Base-by-base conservation (phyloP, 2,888 invertebrate species). In the Andrena flavipes region DNA sequence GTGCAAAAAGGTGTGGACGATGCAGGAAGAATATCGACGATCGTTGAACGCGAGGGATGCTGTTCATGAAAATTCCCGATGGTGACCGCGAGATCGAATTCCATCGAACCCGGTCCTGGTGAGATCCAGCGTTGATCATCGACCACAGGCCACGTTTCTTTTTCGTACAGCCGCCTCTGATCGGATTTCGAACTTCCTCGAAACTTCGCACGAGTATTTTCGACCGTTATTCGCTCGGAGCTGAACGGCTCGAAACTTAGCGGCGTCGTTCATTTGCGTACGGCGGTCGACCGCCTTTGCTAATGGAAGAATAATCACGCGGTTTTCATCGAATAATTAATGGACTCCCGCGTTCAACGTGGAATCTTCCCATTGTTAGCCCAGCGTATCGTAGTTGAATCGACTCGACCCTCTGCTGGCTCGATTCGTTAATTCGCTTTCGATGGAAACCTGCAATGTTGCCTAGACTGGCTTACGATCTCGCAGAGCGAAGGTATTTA, bases 21-120 rank as follows among this genome's bases (percentile, higher is more conserved):
- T 69, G 76, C 76, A 56, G 72, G 56, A 78, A 75, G 81, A 79
- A 86, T 56, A 56, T 85, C 85, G 67, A 23, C 69, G 69, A 82
- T 76, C 82, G 79, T 73, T 76, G 76, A 83, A 84, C 78, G 73
- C 67, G 42, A 73, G 70, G 67, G 69, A 73, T 78, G 76, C 76
- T 81, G 56, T 56, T 77, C 77, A 76, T 81, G 76, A 84, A 87
- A 87, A 76, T 87, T 74, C 76, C 68, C 67, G 85, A 81, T 84
- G 82, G 79, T 82, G 89, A 90, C 89, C 91, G 84, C 90, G 87
- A 84, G 86, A 91, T 90, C 89, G 84, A 88, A 90, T 91, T 90
- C 87, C 89, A 81, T 76, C 82, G 81, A 83, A 78, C n/a, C 81
- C 23, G 20, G 82, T 80, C 76, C 79, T 70, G 79, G 73, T 80